Percentiles rank a stretch among this genome's conserved stretches.
Evolutionary conservation across 2,113 vertebrate genomes (phyloP).

Genomic region (Calidris pygmaea): DNA sequence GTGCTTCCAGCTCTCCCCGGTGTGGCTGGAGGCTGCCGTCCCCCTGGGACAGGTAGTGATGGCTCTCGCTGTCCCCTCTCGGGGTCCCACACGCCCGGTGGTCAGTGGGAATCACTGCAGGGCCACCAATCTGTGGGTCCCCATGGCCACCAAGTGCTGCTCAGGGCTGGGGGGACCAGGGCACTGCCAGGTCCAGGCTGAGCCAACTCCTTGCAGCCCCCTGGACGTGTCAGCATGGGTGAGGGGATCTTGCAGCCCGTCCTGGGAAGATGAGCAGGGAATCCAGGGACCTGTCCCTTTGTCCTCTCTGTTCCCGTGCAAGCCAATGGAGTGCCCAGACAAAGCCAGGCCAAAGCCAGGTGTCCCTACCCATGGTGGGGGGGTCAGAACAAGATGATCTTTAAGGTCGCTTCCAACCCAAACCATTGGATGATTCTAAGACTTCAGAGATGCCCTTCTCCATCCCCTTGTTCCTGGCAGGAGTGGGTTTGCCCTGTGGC

Average conservation of each 20-base stretch:
- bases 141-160: neutral
- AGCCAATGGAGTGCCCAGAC: neutral
- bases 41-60: neutral
- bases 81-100: accelerated
- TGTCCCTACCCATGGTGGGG: neutral
- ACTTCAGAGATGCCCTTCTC: neutral
- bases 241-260: too few relatives aligned
- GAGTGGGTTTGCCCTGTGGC: accelerated
- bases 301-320: neutral
- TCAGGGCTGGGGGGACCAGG: neutral
- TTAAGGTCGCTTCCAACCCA: neutral
- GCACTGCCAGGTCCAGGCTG: neutral
- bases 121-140: accelerated
- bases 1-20: neutral
- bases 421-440: neutral
- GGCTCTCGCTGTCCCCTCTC: neutral
- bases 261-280: too few relatives aligned
- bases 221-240: accelerated
- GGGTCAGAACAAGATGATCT: neutral
- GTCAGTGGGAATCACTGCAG: neutral
- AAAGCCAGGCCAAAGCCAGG: neutral
- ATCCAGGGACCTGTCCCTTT: neutral
- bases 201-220: neutral
- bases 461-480: accelerated
- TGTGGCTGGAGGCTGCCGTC: neutral